Evolutionary conservation across 64 coral and sea anemone species (phyloP), one percentile per base, ranked within the genome.

Genomic region (Montipora cactus): DNA sequence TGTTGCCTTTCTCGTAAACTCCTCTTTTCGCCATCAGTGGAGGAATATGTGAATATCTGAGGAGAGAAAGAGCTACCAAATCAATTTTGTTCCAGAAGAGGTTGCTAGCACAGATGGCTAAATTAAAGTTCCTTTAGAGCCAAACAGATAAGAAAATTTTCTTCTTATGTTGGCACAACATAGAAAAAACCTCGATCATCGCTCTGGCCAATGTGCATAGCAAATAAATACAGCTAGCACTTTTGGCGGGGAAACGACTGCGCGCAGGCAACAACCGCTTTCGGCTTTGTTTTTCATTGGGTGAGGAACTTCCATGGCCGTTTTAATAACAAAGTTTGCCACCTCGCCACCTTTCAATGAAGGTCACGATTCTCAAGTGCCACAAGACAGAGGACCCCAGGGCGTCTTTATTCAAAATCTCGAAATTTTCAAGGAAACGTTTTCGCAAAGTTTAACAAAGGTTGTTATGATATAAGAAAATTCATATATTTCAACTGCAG

Each of bases 41-140:
- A 15, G 96, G 93, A 67, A 98, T 92, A 44, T 87, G 96, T 58
- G 85, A 92, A 71, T 95, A 87, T 23, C 96, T 98, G 83, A 20
- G 37, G 2, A 75, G 44, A 76, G 66, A 64, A 70, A 88, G 59
- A 1, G 9, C 8, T 52, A 16, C 75, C 19, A 48, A 10, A 53
- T 8, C 5, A 21, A 5, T 44, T 22, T n/a, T 57, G 9, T 45
- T 87, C 4, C 9, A 8, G 1, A 46, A 14, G 16, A 28, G n/a
- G 9, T 7, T 12, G 14, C 14, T 64, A 19, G 61, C 14, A 0
- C 0, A 64, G 61, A 3, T 55, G 4, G 10, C 6, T 10, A 55
- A 64, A 64, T 14, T 14, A 11, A 16, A 11, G 0, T 15, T 14
- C 4, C 61, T 64, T 3, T 0, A 64, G 61, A 0, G 13, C 15